Evolutionary conservation across 2,113 vertebrate species (phyloP).

Genomic region (Zingel zingel): DNA sequence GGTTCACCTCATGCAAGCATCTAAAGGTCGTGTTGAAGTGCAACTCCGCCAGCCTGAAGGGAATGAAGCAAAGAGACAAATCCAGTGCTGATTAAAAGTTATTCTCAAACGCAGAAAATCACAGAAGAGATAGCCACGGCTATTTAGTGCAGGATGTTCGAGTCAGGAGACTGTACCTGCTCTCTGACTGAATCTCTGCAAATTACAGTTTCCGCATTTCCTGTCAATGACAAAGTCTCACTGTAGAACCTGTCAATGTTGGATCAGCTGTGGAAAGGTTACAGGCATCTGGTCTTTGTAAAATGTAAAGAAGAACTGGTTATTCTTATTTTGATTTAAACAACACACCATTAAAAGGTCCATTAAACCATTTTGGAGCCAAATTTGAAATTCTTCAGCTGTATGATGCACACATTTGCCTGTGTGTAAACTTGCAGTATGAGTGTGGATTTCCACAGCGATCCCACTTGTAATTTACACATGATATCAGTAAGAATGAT

Average conservation of each 20-base stretch:
- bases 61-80: conserved; percentile 35
- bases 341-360: not conserved
- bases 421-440: not conserved
- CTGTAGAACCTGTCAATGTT: conserved; percentile 6
- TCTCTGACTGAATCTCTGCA: conserved; percentile 15
- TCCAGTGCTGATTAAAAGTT: conserved; percentile 27
- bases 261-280: not conserved
- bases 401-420: not conserved
- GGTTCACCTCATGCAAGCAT: conserved; percentile 69
- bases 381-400: not conserved
- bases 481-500: not conserved
- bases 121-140: conserved; percentile 6
- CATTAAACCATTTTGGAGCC: not conserved
- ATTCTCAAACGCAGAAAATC: conserved; percentile 12
- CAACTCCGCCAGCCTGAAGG: conserved; percentile 46
- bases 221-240: not conserved
- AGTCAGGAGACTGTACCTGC: conserved; percentile 11
- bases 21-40: conserved; percentile 64
- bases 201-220: not conserved
- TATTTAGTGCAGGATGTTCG: conserved; percentile 24
- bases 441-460: not conserved
- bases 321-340: not conserved
- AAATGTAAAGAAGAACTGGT: not conserved
- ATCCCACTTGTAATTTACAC: not conserved
- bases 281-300: not conserved